These are phyloP conservation scores for Alligator mississippiensis DNA, from an alignment of 2,113 vertebrate species.

Conservation along the genomic window DNA sequence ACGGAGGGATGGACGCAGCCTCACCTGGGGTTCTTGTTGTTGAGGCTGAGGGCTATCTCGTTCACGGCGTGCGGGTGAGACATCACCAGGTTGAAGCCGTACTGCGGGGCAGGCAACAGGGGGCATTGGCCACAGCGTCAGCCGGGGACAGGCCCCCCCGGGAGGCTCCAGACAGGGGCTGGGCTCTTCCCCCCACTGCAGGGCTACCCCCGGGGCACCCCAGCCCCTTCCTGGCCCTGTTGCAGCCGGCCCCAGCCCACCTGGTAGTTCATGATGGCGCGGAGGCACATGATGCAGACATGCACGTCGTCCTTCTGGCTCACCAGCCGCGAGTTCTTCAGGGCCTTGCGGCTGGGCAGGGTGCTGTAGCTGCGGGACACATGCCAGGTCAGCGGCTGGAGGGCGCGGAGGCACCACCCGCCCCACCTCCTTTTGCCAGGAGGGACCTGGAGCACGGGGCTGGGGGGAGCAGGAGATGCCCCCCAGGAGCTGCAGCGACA, in stretches of 20 bases:
- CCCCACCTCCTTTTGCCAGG: no score
- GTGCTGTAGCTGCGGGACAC: slow-evolving; percentile 85
- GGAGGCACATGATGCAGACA: slow-evolving; percentile 96
- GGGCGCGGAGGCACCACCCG: no score
- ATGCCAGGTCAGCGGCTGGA: no score
- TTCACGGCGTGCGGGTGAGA: slow-evolving; percentile 96
- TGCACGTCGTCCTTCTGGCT: slow-evolving; percentile 98
- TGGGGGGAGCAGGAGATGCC: not conserved
- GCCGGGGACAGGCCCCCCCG: not conserved
- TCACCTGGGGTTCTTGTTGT: slow-evolving; percentile 97
- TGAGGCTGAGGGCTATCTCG: slow-evolving; percentile 96
- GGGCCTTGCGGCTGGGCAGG: slow-evolving; percentile 87
- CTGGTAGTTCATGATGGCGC: slow-evolving; percentile 99
- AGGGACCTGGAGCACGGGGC: no score
- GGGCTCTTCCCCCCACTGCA: not conserved
- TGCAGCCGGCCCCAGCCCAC: slow-evolving; percentile 67
- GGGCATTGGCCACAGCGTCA: not conserved
- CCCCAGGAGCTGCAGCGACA: no score
- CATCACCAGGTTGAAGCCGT: slow-evolving; percentile 99
- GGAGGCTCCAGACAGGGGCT: not conserved
- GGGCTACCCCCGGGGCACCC: not conserved
- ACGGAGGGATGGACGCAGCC: not conserved
- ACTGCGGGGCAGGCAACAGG: slow-evolving; percentile 73
- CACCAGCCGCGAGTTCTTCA: slow-evolving; percentile 95
- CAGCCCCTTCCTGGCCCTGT: not conserved